Evolutionary conservation across 2,797 vertebrate genomes (phyloP), one percentile per base, ranked within the genome.

Genomic region (Nyctibius grandis): DNA sequence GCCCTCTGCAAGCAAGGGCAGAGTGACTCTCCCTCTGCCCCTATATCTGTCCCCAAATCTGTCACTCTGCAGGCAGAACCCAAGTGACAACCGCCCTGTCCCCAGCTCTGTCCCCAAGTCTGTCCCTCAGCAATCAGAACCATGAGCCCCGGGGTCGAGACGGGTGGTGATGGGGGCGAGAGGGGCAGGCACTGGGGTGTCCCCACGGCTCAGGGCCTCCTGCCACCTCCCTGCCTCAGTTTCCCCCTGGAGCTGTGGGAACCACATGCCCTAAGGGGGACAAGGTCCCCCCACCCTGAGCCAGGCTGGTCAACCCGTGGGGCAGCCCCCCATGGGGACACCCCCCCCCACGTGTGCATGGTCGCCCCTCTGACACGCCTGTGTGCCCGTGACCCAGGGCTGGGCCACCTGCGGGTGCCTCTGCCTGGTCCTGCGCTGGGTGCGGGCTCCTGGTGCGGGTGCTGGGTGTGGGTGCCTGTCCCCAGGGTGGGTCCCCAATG

Each of bases 81-180:
- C 7, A 26, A n/a, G 38, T 10, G 8, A 20, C 38, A 54, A 8
- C 12, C 5, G 15, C 33, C 2, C 50, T 8, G 17, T 44, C 26
- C 48, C 48, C 51, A 38, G 11, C 7, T 21, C 45, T 53, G 67
- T 31, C 79, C 79, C 65, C 36, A 50, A 22, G 17, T 36, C 50
- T 33, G 50, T 9, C 54, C 36, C 34, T 29, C 1, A 1, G 28
- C 40, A 25, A 33, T 16, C 59, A 54, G 59, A 25, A 14, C 42
- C 4, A 0, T 1, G 4, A 69, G 21, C 15, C 40, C 23, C 21
- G 1, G 5, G 36, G 22, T 26, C 1, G 1, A 42, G 38, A 13
- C 4, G 19, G 36, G 5, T 23, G 45, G 13, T 36, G 61, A 45
- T 17, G n/a, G 69, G 33, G 45, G 5, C 1, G 2, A 60, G 18